Evolutionary conservation across 2,113 vertebrate species (phyloP).

Genomic region (Strix aluco): DNA sequence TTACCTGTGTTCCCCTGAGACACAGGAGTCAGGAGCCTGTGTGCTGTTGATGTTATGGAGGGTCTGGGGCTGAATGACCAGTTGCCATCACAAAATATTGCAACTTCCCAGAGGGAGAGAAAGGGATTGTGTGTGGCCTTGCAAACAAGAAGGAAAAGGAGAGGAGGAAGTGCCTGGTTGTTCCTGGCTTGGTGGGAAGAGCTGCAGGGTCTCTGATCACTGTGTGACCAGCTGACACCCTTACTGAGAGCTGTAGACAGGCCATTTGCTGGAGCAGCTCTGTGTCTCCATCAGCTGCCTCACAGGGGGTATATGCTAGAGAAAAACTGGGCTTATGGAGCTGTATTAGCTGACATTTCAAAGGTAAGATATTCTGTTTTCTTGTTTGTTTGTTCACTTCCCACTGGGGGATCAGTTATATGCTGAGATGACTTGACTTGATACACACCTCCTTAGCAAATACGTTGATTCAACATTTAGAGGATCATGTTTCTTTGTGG

Average conservation of each 20-base stretch:
- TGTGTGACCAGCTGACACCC: not conserved
- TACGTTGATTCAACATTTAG: not conserved
- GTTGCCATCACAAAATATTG: not conserved
- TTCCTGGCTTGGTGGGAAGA: not conserved
- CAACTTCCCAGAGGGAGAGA: not conserved
- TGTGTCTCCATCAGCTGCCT: not conserved
- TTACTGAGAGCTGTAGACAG: not conserved
- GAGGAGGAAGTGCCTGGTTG: not conserved
- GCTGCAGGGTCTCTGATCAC: not conserved
- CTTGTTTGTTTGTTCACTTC: not conserved
- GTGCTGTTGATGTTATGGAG: not conserved
- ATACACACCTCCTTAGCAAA: constrained; percentile 9
- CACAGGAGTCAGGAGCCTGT: not conserved
- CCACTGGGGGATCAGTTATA: not conserved
- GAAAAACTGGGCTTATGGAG: not conserved
- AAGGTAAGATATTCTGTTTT: not conserved
- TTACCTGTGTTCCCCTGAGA: not conserved
- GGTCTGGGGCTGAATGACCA: not conserved
- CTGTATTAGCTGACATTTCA: not conserved
- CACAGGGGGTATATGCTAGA: rapidly evolving
- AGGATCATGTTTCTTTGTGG: constrained; percentile 43
- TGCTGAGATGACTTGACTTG: not conserved
- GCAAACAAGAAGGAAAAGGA: not conserved
- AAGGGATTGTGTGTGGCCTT: not conserved
- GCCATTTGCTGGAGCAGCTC: not conserved